Evolutionary conservation across 1,140 invertebrate species (phyloP).

Genomic region (Coptotermes formosanus): DNA sequence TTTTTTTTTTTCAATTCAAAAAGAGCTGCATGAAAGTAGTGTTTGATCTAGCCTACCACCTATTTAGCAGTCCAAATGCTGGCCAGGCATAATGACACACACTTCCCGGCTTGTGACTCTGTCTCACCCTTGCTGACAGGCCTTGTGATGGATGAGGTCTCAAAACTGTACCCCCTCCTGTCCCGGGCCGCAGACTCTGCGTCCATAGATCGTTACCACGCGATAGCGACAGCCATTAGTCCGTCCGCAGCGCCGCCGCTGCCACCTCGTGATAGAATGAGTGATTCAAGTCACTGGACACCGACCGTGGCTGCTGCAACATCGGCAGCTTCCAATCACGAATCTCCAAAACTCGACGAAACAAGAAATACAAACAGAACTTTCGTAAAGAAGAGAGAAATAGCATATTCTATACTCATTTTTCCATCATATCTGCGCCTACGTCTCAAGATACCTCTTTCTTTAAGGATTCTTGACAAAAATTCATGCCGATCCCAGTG

Average conservation of each 20-base stretch:
- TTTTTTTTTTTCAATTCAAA: too few relatives aligned
- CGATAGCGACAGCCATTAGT: constrained; percentile 25
- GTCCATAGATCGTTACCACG: constrained; percentile 1
- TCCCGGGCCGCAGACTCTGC: neutral
- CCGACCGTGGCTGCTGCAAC: neutral
- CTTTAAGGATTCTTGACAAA: too few relatives aligned
- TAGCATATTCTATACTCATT: too few relatives aligned
- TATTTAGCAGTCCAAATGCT: constrained; percentile 26
- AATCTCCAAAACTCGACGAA: neutral
- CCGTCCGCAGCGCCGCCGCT: neutral
- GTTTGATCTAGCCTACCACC: constrained; percentile 5
- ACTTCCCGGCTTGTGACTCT: neutral
- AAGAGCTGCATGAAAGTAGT: too few relatives aligned
- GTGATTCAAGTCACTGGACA: constrained; percentile 4
- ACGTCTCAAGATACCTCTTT: too few relatives aligned
- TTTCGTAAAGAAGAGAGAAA: too few relatives aligned
- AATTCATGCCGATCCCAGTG: too few relatives aligned
- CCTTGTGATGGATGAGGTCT: constrained; percentile 20
- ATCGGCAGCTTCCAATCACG: too few relatives aligned
- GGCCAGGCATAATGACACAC: constrained; percentile 11
- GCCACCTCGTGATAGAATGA: constrained; percentile 1
- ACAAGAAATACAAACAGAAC: too few relatives aligned
- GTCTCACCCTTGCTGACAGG: constrained; percentile 22
- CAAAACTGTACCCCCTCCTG: neutral
- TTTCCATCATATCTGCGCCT: too few relatives aligned